Evolutionary conservation across 2,888 invertebrate species (phyloP).

Genomic region (Neoscelio sp.): DNA sequence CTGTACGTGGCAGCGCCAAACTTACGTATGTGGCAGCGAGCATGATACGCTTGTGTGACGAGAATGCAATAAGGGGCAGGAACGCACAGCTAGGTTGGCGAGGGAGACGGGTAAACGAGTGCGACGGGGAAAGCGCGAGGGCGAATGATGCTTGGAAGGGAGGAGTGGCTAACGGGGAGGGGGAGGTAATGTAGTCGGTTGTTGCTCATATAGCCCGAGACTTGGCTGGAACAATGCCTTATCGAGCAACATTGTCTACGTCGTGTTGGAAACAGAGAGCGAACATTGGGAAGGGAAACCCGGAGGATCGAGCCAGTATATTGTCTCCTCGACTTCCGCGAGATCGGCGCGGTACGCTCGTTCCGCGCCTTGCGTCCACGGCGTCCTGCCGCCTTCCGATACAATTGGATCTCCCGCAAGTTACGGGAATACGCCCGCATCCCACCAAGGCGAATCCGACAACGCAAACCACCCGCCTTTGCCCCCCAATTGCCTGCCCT

Average conservation of each 20-base stretch:
- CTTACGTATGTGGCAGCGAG: conserved; percentile 8
- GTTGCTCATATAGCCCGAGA: conserved; percentile 72
- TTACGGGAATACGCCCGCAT: conserved; percentile 72
- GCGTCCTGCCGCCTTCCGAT: conserved; percentile 76
- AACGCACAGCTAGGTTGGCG: conserved; percentile 34
- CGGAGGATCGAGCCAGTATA: conserved; percentile 53
- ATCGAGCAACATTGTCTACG: conserved; percentile 81
- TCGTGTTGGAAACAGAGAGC: conserved; percentile 28
- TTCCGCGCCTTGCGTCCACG: neutral
- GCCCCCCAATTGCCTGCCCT: neutral
- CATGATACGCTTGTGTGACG: conserved; percentile 32
- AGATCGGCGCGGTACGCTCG: conserved; percentile 57
- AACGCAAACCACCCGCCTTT: neutral
- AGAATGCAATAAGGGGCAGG: conserved; percentile 28
- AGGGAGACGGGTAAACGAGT: conserved; percentile 18
- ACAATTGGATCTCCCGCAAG: conserved; percentile 80
- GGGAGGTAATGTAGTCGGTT: conserved; percentile 50
- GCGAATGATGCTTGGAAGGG: too few species aligned
- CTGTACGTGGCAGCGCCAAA: conserved; percentile 22
- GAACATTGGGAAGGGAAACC: conserved; percentile 15
- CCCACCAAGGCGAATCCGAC: conserved; percentile 48
- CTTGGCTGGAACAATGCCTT: conserved; percentile 80
- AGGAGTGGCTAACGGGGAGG: neutral
- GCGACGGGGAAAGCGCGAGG: neutral
- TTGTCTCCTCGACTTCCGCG: conserved; percentile 71